These are phyloP conservation scores for Heliconius ismenius DNA, from an alignment of 2,888 invertebrate genomes.

Conservation along the genomic window DNA sequence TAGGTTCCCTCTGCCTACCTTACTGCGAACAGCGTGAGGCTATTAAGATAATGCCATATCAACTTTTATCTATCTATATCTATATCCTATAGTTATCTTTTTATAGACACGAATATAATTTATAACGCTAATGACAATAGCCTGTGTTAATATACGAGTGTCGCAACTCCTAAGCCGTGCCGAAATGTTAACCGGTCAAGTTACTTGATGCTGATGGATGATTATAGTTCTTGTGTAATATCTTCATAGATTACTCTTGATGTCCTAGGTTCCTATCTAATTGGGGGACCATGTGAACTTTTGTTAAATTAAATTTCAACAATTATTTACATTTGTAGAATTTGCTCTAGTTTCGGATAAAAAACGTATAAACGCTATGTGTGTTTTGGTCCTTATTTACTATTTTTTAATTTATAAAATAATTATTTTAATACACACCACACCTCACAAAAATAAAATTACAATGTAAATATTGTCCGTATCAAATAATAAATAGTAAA, in stretches of 20 bases:
- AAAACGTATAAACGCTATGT: background rate
- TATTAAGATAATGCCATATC: background rate
- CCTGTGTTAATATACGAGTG: constrained; percentile 47
- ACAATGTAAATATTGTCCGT: background rate
- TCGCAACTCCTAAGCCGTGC: constrained; percentile 69
- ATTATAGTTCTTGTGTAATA: constrained; percentile 40
- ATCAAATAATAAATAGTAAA: constrained; percentile 9
- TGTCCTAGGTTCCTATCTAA: constrained; percentile 33
- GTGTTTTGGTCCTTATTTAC: background rate
- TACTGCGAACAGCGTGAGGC: too few species aligned
- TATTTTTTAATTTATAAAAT: background rate
- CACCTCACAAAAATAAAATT: background rate
- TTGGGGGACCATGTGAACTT: constrained; percentile 31
- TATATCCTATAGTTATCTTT: constrained; percentile 2
- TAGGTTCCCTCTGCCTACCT: too few species aligned
- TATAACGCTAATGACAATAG: constrained; percentile 39
- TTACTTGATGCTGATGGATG: constrained; percentile 40
- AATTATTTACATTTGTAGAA: constrained; percentile 1
- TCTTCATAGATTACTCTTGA: constrained; percentile 33
- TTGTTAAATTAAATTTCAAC: constrained; percentile 17
- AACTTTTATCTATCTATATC: constrained; percentile 17
- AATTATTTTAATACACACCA: background rate
- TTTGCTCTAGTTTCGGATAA: background rate
- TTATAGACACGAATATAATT: constrained; percentile 29
- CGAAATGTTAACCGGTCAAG: constrained; percentile 74